These are phyloP conservation scores for Slavum lentiscoides DNA, from an alignment of 2,888 invertebrate genomes.

Conservation along the genomic window DNA sequence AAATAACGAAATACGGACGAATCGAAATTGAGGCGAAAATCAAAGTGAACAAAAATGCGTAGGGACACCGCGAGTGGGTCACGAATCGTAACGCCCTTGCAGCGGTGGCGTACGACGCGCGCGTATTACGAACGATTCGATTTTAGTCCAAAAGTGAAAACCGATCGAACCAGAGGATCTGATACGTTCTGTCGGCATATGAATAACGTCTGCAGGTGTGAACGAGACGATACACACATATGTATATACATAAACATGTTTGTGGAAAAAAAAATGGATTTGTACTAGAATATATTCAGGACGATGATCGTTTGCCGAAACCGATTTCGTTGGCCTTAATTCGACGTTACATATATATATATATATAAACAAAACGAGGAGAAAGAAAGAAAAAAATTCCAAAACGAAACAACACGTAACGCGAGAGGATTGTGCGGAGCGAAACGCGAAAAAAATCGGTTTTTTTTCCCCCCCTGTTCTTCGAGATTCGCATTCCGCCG, in stretches of 20 bases:
- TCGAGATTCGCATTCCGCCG: too few relatives aligned
- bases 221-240: background rate
- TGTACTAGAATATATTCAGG: conserved; percentile 48
- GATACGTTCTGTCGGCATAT: background rate
- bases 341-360: background rate
- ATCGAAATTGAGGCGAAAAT: too few relatives aligned
- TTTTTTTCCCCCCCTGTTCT: too few relatives aligned
- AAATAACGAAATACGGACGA: too few relatives aligned
- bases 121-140: background rate
- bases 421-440: conserved; percentile 20
- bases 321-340: conserved; percentile 47
- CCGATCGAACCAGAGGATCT: background rate
- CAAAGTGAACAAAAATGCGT: too few relatives aligned
- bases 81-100: too few relatives aligned
- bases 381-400: background rate
- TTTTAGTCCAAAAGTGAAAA: conserved; percentile 49
- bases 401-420: background rate
- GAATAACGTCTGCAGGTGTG: conserved; percentile 1
- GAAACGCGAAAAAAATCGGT: background rate
- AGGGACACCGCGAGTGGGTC: too few relatives aligned
- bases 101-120: too few relatives aligned
- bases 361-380: background rate
- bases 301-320: conserved; percentile 39
- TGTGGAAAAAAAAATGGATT: conserved; percentile 32
- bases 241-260: background rate